phyloP scores from a whole-genome alignment of 1,140 invertebrate genomes.

The Cydia fagiglandana region DNA sequence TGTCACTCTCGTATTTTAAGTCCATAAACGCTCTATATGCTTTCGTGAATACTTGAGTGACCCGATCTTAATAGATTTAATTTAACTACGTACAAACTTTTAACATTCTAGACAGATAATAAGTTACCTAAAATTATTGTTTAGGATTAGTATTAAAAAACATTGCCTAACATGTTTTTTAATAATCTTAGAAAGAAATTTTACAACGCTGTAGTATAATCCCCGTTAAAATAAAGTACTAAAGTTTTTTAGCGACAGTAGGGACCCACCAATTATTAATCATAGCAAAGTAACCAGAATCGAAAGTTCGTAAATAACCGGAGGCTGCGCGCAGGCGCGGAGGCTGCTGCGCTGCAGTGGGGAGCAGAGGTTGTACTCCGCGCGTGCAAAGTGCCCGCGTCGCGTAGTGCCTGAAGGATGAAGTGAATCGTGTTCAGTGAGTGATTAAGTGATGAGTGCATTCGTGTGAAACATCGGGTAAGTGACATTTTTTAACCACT shows the following conservation, averaged over 20 bases:
- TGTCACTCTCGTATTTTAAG: no score
- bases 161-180: no score
- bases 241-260: constrained; percentile 5
- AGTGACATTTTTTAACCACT: not conserved
- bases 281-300: constrained; percentile 20
- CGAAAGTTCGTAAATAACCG: constrained; percentile 17
- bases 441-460: constrained; percentile 28
- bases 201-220: not conserved
- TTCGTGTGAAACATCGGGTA: constrained; percentile 8
- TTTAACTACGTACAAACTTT: no score
- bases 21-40: no score
- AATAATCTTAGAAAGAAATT: not conserved
- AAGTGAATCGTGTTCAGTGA: constrained; percentile 26
- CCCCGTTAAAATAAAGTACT: not conserved
- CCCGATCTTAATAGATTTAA: no score
- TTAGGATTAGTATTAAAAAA: no score
- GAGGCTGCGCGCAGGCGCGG: not conserved
- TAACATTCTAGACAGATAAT: not conserved
- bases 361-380: constrained; percentile 1
- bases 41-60: no score
- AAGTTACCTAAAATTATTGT: not conserved
- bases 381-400: not conserved
- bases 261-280: constrained; percentile 18
- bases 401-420: constrained; percentile 5
- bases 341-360: constrained; percentile 10